Percentiles rank a stretch among this genome's conserved stretches.
Conservation (phyloP, 2,113 vertebrate genomes). For the Mungos mungo region DNA sequence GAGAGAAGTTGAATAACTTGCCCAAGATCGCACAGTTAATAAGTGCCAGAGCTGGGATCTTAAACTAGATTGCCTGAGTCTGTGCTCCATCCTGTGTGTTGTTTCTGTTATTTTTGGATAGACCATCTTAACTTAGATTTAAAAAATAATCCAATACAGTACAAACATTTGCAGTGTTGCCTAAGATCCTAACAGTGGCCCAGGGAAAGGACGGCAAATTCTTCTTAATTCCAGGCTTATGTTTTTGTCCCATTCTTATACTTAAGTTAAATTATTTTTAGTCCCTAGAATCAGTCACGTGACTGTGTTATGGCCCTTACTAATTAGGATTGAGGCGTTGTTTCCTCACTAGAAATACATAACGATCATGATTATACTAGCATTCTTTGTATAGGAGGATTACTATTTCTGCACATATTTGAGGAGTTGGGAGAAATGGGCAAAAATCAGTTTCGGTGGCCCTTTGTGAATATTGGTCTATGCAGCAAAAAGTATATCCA, state of each 20-base stretch:
- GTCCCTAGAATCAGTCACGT: neutral
- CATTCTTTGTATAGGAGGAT: neutral
- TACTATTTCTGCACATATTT: slow-evolving; percentile 4
- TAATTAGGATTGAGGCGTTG: neutral
- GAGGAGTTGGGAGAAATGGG: neutral
- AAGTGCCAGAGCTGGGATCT: slow-evolving; percentile 31
- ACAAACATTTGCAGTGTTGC: neutral
- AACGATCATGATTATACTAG: neutral
- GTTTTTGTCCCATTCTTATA: neutral
- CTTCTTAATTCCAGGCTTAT: neutral
- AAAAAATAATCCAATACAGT: slow-evolving; percentile 3
- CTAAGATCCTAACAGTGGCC: neutral
- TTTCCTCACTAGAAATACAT: slow-evolving; percentile 4
- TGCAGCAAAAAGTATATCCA: neutral
- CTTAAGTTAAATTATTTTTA: slow-evolving; percentile 36
- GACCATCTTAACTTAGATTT: slow-evolving; percentile 42
- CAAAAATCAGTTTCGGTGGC: neutral
- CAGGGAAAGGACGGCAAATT: neutral
- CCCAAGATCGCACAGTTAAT: neutral
- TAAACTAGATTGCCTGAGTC: neutral
- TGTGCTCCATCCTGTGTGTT: neutral
- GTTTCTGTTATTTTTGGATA: slow-evolving; percentile 42
- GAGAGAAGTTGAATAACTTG: neutral
- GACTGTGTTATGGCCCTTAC: neutral
- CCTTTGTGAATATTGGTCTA: neutral